These are phyloP conservation scores for Agonum fuliginosum DNA, from an alignment of 2,888 invertebrate species.

Conservation along the genomic window DNA sequence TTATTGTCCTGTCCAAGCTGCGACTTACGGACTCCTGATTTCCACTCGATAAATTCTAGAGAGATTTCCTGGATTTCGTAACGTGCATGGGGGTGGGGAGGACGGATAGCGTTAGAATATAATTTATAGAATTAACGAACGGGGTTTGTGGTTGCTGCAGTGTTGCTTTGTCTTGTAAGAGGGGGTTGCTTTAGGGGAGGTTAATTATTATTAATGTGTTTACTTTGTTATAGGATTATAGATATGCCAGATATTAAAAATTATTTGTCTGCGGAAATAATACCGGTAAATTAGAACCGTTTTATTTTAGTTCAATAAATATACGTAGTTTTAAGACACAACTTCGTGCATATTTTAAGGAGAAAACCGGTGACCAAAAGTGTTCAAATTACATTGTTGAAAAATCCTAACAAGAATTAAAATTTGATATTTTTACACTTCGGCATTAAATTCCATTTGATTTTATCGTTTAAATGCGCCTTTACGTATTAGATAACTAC, in stretches of 20 bases:
- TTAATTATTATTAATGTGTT: slow-evolving; percentile 34
- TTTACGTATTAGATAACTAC: too few species aligned
- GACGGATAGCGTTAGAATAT: background rate
- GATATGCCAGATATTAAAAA: background rate
- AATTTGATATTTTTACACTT: too few species aligned
- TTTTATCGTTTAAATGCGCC: too few species aligned
- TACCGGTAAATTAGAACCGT: background rate
- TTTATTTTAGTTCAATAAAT: too few species aligned
- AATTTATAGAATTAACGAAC: slow-evolving; percentile 19
- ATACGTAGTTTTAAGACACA: too few species aligned
- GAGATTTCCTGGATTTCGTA: slow-evolving; percentile 3
- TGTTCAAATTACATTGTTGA: too few species aligned
- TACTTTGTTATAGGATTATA: slow-evolving; percentile 4
- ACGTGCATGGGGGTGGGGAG: background rate
- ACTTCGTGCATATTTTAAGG: too few species aligned
- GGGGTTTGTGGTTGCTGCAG: background rate
- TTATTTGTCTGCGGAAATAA: background rate
- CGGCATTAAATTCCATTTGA: too few species aligned
- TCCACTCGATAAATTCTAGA: slow-evolving; percentile 13
- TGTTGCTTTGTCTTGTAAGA: slow-evolving; percentile 2
- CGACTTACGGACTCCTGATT: slow-evolving; percentile 7
- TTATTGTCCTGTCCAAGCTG: background rate
- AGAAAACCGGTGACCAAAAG: too few species aligned
- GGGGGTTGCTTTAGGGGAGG: background rate
- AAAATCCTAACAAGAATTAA: too few species aligned